A percentile compares a stretch with the other conserved stretches of the same genome.
These are phyloP conservation scores for Tricholaema leucomelas DNA, from an alignment of 2,113 vertebrate species.

Conservation along the genomic window DNA sequence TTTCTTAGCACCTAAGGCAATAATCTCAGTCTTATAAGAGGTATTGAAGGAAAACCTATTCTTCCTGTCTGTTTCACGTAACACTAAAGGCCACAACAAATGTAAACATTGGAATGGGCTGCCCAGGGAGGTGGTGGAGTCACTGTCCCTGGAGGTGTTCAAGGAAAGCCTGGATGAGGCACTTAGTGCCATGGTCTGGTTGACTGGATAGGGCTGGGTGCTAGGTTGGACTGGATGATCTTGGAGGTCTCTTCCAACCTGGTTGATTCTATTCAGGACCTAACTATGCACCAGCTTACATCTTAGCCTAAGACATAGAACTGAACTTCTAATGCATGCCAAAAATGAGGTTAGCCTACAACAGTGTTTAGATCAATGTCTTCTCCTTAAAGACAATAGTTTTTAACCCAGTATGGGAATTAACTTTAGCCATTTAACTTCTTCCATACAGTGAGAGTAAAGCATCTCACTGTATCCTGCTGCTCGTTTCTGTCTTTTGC, in stretches of 20 bases:
- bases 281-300: neutral
- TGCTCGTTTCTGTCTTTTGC: neutral
- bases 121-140: no score
- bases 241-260: no score
- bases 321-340: fast-evolving
- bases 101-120: no score
- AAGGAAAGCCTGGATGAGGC: no score
- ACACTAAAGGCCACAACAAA: neutral
- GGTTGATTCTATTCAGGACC: neutral
- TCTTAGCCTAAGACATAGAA: neutral
- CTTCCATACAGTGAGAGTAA: neutral
- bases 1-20: neutral
- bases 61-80: neutral
- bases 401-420: neutral
- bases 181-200: no score
- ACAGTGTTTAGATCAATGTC: neutral
- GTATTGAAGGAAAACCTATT: neutral
- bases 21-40: neutral
- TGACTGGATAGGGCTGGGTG: no score
- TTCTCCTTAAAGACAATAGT: neutral
- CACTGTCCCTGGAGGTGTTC: no score
- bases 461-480: neutral
- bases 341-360: neutral
- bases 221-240: no score
- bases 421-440: neutral